Evolutionary conservation across 1,140 invertebrate species (phyloP).

Genomic region (Apis cerana): DNA sequence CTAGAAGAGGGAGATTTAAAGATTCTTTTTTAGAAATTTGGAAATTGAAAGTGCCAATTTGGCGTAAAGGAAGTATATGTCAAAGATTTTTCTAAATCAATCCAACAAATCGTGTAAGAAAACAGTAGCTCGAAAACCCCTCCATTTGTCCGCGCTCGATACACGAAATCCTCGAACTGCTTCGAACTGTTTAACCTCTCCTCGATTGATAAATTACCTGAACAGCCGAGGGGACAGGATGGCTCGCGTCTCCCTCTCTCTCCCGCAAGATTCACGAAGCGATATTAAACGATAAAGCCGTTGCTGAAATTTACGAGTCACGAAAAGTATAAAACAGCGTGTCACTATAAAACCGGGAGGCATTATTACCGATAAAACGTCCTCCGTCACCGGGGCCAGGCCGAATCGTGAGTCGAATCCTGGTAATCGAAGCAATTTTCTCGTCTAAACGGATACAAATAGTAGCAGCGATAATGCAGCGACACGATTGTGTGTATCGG

Average conservation of each 20-base stretch:
- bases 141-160: not conserved
- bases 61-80: too few species aligned
- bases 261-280: slow-evolving; percentile 19
- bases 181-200: not conserved
- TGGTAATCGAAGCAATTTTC: slow-evolving; percentile 39
- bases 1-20: too few species aligned
- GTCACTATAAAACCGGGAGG: slow-evolving; percentile 34
- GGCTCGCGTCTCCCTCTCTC: not conserved
- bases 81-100: too few species aligned
- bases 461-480: slow-evolving; percentile 51
- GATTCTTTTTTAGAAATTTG: too few species aligned
- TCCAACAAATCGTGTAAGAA: too few species aligned
- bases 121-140: too few species aligned
- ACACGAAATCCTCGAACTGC: not conserved
- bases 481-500: slow-evolving; percentile 38
- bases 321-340: slow-evolving; percentile 39
- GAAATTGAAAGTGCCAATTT: too few species aligned
- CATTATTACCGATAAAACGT: slow-evolving; percentile 43
- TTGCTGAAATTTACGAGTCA: slow-evolving; percentile 33
- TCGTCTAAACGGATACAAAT: slow-evolving; percentile 60
- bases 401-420: slow-evolving; percentile 34
- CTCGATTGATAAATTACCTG: slow-evolving; percentile 10
- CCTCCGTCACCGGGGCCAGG: not conserved
- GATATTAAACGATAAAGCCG: slow-evolving; percentile 25
- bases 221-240: not conserved